Evolutionary conservation across 2,113 vertebrate genomes (phyloP).

Genomic region (Menura novaehollandiae): DNA sequence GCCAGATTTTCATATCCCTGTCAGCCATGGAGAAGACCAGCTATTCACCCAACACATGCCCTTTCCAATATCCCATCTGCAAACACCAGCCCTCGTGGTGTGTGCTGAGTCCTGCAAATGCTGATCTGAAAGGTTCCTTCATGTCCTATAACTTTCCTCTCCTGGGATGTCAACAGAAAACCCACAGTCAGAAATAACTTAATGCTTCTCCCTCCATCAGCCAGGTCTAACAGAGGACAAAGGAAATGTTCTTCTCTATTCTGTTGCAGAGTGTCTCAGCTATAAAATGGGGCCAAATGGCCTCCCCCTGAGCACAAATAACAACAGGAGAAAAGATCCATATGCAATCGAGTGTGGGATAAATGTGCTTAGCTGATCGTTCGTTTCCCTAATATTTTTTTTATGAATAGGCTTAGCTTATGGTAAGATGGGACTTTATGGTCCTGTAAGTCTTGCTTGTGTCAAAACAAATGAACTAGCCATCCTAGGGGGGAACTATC

Average conservation of each 20-base stretch:
- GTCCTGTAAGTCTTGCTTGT: conserved; percentile 55
- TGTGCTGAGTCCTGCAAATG: neutral
- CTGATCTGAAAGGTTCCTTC: neutral
- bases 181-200: conserved; percentile 1
- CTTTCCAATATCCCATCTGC: neutral
- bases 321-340: conserved; percentile 17
- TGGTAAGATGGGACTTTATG: conserved; percentile 53
- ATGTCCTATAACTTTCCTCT: neutral
- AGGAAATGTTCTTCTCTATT: conserved; percentile 46
- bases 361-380: conserved; percentile 40
- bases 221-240: conserved; percentile 49
- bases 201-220: neutral
- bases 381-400: conserved; percentile 64
- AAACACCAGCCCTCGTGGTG: neutral
- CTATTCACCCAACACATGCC: neutral
- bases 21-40: neutral
- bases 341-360: conserved; percentile 5
- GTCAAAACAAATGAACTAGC: conserved; percentile 63
- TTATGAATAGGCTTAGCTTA: conserved; percentile 62
- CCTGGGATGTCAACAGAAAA: neutral
- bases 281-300: conserved; percentile 42
- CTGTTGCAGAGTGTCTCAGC: conserved; percentile 4
- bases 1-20: neutral
- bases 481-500: conserved; percentile 57
- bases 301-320: conserved; percentile 55